These are phyloP conservation scores for Hyla sarda DNA, from an alignment of 2,113 vertebrate genomes.

Conservation along the genomic window DNA sequence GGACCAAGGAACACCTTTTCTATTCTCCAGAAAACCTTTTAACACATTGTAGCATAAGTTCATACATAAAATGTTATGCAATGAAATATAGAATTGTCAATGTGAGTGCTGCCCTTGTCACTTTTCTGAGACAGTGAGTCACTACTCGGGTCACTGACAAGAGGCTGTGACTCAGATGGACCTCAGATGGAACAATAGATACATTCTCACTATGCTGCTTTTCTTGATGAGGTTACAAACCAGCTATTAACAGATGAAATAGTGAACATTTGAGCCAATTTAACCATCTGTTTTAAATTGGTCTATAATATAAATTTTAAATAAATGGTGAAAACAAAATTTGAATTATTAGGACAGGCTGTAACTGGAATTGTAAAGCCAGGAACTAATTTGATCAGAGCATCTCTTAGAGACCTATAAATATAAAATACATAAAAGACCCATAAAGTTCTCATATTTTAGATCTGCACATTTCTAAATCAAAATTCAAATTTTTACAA, in stretches of 20 bases:
- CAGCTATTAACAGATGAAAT: not conserved
- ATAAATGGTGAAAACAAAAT: not conserved
- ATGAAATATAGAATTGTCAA: not conserved
- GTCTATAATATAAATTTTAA: not conserved
- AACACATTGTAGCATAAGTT: no score
- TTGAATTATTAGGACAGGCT: not conserved
- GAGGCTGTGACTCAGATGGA: not conserved
- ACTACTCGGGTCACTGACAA: not conserved
- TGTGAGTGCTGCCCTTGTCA: not conserved
- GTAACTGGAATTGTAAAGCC: not conserved
- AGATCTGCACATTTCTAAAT: not conserved
- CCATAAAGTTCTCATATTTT: not conserved
- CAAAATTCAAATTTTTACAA: not conserved
- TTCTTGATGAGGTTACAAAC: conserved; percentile 1
- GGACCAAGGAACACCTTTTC: no score
- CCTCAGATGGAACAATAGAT: not conserved
- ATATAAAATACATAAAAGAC: not conserved
- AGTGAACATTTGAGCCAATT: not conserved
- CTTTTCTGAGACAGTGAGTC: conserved; percentile 15
- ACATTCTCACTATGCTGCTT: not conserved
- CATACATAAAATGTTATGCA: no score
- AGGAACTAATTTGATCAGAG: not conserved
- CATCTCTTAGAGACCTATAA: not conserved
- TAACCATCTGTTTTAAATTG: conserved; percentile 10
- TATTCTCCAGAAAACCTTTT: no score